These are phyloP conservation scores for Mesocentrotus franciscanus DNA, from an alignment of 53 echinoderm and acorn worm genomes.

Conservation along the genomic window DNA sequence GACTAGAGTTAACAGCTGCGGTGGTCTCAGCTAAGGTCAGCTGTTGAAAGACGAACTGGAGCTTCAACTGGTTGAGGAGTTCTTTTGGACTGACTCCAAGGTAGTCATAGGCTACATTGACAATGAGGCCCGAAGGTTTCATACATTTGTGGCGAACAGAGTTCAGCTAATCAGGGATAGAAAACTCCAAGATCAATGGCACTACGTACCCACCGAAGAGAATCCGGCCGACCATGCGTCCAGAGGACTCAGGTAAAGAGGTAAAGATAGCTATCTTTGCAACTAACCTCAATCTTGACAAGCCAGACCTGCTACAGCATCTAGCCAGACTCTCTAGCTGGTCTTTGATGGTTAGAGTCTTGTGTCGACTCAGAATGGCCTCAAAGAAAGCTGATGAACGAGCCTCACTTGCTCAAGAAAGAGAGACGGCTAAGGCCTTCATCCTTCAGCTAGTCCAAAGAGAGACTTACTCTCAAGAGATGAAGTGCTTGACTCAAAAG, in stretches of 20 bases:
- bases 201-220: conserved; percentile 58
- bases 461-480: conserved; percentile 56
- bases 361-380: conserved; percentile 30
- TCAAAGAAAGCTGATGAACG: not conserved
- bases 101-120: conserved; percentile 75
- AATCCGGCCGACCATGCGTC: conserved; percentile 73
- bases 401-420: not conserved
- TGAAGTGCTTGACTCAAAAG: not conserved
- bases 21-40: conserved; percentile 64
- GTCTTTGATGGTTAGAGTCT: conserved; percentile 61
- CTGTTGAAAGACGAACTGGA: conserved; percentile 67
- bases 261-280: conserved; percentile 57
- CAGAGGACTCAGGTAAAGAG: conserved; percentile 70
- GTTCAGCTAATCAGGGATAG: conserved; percentile 71
- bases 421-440: conserved; percentile 37
- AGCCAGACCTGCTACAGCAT: conserved; percentile 20
- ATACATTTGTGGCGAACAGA: conserved; percentile 75
- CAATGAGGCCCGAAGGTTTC: conserved; percentile 72
- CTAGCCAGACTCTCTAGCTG: conserved; percentile 59
- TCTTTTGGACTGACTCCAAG: conserved; percentile 75
- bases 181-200: conserved; percentile 68
- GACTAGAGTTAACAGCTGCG: conserved; percentile 77
- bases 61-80: conserved; percentile 20
- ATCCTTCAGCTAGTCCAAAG: conserved; percentile 55
- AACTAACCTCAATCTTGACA: not conserved